Evolutionary conservation across 1,140 invertebrate species (phyloP), one percentile per base, ranked within the genome.

Genomic region (Pissodes strobi): DNA sequence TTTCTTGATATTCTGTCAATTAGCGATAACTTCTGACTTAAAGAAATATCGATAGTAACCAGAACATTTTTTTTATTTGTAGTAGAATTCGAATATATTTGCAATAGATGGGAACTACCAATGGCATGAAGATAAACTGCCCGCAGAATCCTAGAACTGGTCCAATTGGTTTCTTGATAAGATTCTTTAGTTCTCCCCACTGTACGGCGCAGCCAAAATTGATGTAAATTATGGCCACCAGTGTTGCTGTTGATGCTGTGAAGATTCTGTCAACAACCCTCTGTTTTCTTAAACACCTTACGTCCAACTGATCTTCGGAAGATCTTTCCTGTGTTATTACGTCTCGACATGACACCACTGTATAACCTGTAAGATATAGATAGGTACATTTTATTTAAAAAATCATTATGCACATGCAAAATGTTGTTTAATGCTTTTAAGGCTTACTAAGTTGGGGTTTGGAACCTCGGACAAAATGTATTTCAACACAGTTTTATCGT

Each of bases 121-220:
- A 62, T 17, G 94, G 94, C 93, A 97, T 96, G 17, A 92, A 85
- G 10, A 94, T 27, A 76, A 93, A 96, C 76, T 97, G 95, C 52
- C 87, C 87, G 6, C 87, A 71, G 62, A 95, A 87, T 5, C 93
- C 93, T 70, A 96, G 92, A 1, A 80, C 77, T 0, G 94, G 93
- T 25, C 90, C 92, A n/a, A 94, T 82, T 0, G 95, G 95, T 66
- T 82, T 85, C 61, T 81, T 86, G 1, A 96, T 61, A 9, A 89
- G 87, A 1, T 84, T 79, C 65, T 84, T 86, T 3, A 96, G 83
- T 4, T 90, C 84, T 0, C 81, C 73, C 82, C 92, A 86, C 74
- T 95, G 88, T 73, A 97, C 83, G 0, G 94, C 92, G 77, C 93
- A 95, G 0, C 95, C 95, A 82, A 97, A 96, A 79, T 97, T 95